Evolutionary conservation across 2,113 vertebrate genomes (phyloP).

Genomic region (Erythrocercus mccallii): DNA sequence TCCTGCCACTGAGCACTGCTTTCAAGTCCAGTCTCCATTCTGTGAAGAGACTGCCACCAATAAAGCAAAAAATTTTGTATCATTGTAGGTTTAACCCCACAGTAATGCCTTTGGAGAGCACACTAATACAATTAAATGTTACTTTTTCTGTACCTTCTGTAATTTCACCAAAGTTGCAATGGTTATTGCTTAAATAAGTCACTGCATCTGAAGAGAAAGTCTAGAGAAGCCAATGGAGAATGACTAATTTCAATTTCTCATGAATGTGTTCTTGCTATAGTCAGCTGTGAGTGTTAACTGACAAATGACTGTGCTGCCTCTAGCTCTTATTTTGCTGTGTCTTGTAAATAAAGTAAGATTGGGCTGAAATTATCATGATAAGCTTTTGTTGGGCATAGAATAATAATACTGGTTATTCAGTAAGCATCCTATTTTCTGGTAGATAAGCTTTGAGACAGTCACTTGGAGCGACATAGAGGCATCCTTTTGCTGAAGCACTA

Average conservation of each 20-base stretch:
- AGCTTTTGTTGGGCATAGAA: neutral
- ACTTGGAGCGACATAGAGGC: neutral
- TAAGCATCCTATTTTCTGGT: neutral
- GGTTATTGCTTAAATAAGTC: neutral
- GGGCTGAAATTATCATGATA: neutral
- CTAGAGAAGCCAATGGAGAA: neutral
- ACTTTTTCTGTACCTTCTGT: neutral
- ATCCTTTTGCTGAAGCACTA: neutral
- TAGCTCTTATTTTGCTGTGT: neutral
- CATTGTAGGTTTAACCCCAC: neutral
- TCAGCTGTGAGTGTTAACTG: neutral
- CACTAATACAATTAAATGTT: neutral
- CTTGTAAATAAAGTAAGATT: neutral
- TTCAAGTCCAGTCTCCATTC: neutral
- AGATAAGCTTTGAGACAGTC: neutral
- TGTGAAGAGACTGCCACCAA: neutral
- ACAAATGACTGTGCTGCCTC: neutral
- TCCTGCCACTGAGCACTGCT: neutral
- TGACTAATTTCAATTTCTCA: neutral
- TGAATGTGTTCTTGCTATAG: neutral
- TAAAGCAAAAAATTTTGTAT: neutral
- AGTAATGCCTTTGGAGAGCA: neutral
- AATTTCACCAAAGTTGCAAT: neutral
- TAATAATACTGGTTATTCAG: neutral
- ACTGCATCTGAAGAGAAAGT: neutral